A percentile compares a stretch with the other conserved stretches of the same genome.
These are phyloP conservation scores for Silurus meridionalis DNA, from an alignment of 2,113 vertebrate genomes.

Conservation along the genomic window DNA sequence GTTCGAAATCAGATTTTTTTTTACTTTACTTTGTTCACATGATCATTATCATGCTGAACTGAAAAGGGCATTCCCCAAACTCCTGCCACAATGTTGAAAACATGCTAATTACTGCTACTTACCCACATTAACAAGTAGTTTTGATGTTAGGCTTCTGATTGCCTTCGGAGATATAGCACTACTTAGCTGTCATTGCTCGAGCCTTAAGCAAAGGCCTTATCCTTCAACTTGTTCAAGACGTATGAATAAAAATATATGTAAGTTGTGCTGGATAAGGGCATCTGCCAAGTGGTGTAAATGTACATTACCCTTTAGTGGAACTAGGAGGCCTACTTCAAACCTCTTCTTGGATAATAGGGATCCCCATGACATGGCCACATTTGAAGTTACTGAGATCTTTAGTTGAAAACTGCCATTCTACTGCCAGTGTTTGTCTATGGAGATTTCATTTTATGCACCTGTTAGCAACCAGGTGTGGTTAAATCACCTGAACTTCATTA, in stretches of 20 bases:
- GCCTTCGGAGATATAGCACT: too few species aligned
- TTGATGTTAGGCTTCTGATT: too few species aligned
- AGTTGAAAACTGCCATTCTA: neutral
- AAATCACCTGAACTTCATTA: neutral
- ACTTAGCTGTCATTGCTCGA: too few species aligned
- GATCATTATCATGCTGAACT: neutral
- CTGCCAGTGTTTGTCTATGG: neutral
- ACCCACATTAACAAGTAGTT: too few species aligned
- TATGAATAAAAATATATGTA: too few species aligned
- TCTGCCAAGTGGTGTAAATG: too few species aligned
- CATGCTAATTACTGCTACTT: neutral
- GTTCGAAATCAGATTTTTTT: neutral
- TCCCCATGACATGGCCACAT: neutral
- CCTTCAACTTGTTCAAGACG: too few species aligned
- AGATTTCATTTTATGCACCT: neutral
- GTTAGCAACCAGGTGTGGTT: too few species aligned
- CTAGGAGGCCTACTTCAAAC: neutral
- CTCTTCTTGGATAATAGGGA: too few species aligned
- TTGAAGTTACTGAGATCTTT: neutral
- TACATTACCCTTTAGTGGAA: neutral
- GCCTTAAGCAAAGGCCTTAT: too few species aligned
- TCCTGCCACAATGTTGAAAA: neutral
- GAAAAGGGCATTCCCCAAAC: neutral
- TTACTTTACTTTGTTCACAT: neutral
- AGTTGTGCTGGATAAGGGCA: too few species aligned